Base-by-base conservation (phyloP, 2,888 invertebrate species). In the Mesorhabditis spiculigera region DNA sequence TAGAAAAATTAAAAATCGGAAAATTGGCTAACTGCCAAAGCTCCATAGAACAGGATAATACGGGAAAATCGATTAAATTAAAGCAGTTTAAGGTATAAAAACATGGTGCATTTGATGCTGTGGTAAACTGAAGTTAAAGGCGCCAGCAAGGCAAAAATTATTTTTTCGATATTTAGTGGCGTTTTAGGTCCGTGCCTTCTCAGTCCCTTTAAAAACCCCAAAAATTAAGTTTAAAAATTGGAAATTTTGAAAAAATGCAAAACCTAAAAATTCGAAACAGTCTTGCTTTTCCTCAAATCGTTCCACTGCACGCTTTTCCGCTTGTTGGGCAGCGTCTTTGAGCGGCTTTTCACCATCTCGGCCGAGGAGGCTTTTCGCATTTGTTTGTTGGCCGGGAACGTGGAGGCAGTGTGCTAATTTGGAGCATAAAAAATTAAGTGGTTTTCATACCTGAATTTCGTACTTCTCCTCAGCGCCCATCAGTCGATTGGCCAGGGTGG, bases 241-340 rank as follows among this genome's bases (percentile, higher is more conserved):
- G n/a, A n/a, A n/a, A n/a, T 2, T 58, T 43, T 13, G 3, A 64
- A 64, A 64, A 42, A n/a, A 64, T 43, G 43, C 64, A 64, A 64
- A 13, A 42, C 3, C 58, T 50, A 50, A n/a, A 50, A 50, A 50
- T 50, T 50, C 10, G 64, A 64, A 10, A 43, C 64, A 13, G 64
- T 64, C n/a, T 41, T 64, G n/a, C 64, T 41, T 3, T 68, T 68
- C 28, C 68, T 13, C 42, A 42, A 50, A 44, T 65, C 68, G 8
- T 42, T 62, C 64, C 64, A 65, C 28, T 45, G 45, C 10, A 68
- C 63, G 4, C 58, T 41, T 42, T 44, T 41, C 13, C 41, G 45
- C 45, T 41, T 16, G 6, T 68, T 68, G 61, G 68, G 68, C n/a
- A 68, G 28, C 5, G 68, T 68, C 43, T 68, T 68, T 2, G 68